phyloP scores from a whole-genome alignment of 2,113 vertebrate species.

The Turnix velox region DNA sequence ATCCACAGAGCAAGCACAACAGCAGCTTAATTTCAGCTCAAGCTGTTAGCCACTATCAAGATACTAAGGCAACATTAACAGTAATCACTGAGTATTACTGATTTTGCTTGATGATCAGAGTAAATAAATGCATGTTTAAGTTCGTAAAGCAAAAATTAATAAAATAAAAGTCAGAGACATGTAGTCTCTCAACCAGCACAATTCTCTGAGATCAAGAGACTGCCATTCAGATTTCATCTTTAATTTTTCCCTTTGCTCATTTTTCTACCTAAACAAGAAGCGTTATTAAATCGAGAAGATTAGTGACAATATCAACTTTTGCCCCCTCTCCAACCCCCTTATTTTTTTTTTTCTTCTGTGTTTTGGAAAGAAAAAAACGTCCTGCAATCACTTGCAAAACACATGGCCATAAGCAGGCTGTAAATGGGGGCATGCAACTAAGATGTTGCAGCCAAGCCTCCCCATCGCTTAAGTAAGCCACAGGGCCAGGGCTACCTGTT shows the following conservation, averaged over 20 bases:
- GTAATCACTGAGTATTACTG: not conserved
- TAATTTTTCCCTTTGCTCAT: constrained; percentile 59
- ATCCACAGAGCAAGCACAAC: not conserved
- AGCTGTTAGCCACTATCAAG: not conserved
- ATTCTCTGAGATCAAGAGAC: constrained; percentile 47
- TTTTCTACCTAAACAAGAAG: constrained; percentile 54
- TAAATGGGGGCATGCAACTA: rapidly evolving
- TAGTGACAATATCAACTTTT: not conserved
- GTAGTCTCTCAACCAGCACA: not conserved
- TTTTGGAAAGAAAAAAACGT: not conserved
- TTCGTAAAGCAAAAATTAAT: not conserved
- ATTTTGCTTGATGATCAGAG: not conserved
- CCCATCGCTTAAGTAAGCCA: not conserved
- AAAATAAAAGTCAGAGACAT: not conserved
- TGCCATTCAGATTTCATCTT: constrained; percentile 58
- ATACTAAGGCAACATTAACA: not conserved
- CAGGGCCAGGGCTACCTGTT: constrained; percentile 47
- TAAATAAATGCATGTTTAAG: not conserved
- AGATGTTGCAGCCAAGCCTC: not conserved
- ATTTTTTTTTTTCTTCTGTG: not conserved
- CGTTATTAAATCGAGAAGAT: constrained; percentile 27
- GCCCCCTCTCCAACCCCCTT: too few species aligned
- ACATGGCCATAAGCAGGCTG: not conserved
- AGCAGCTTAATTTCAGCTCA: not conserved
- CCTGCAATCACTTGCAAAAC: not conserved